Base-by-base conservation (phyloP, 2,888 invertebrate species). In the Caenorhabditis sp. region DNA sequence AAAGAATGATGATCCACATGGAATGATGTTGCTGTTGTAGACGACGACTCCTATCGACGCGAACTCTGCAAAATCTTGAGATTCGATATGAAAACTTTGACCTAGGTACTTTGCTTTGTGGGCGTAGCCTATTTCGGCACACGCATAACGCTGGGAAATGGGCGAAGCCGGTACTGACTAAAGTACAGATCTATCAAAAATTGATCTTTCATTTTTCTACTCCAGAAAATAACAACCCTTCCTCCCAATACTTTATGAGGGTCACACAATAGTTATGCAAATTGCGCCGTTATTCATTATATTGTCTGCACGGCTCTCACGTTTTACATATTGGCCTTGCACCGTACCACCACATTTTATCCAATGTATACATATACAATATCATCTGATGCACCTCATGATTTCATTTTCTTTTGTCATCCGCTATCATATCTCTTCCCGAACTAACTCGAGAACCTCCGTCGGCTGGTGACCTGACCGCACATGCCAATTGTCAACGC, bases 291-390 rank as follows among this genome's bases (percentile, higher is more conserved):
- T n/a, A 72, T 72, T 59, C 51, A 31, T 64, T 38, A 14, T 26
- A 59, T 76, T 76, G 69, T 76, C 69, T 76, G 28, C 51, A n/a
- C 49, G 31, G 61, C 56, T 77, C 70, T 59, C 77, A 77, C 70
- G 58, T 38, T 77, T 77, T 61, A 61, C 68, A 77, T 77, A 76
- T 41, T n/a, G n/a, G n/a, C n/a, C n/a, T n/a, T n/a, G n/a, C n/a
- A n/a, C n/a, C n/a, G n/a, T n/a, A n/a, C n/a, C n/a, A n/a, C n/a
- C n/a, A n/a, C n/a, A n/a, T n/a, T n/a, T n/a, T n/a, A n/a, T n/a
- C n/a, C n/a, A n/a, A n/a, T n/a, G n/a, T n/a, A n/a, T n/a, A n/a
- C n/a, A n/a, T n/a, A n/a, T n/a, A n/a, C n/a, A n/a, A n/a, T n/a
- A n/a, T n/a, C n/a, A n/a, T n/a, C n/a, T n/a, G n/a, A n/a, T n/a